Conservation (phyloP, 2,113 vertebrate genomes). For the Cettia cetti region DNA sequence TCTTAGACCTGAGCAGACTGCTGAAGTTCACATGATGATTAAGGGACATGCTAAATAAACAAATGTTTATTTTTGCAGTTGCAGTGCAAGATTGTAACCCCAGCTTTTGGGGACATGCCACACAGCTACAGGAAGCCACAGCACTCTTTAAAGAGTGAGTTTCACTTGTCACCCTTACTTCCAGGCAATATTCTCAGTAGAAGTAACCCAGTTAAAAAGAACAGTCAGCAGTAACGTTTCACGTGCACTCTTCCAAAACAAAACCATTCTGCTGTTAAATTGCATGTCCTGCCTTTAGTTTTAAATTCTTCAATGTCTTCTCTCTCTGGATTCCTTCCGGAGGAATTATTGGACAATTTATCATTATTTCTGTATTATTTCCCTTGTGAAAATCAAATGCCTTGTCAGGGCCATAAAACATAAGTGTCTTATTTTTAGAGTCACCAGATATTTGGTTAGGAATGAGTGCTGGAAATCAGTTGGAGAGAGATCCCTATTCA, state of each 20-base stretch:
- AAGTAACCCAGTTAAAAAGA: not conserved
- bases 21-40: not conserved
- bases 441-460: not conserved
- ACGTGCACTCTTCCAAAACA: not conserved
- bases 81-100: not conserved
- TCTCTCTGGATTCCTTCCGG: not conserved
- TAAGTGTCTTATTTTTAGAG: not conserved
- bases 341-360: conserved; percentile 21
- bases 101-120: not conserved
- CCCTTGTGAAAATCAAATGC: conserved; percentile 43
- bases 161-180: not conserved
- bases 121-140: not conserved
- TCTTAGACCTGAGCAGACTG: not conserved
- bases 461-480: not conserved
- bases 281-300: not conserved
- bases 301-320: conserved; percentile 13
- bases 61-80: not conserved
- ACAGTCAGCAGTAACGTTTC: not conserved
- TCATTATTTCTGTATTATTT: conserved; percentile 52
- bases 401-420: not conserved
- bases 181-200: not conserved
- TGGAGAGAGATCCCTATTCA: not conserved
- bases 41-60: not conserved
- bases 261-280: conserved; percentile 6
- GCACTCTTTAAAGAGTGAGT: not conserved